Percentiles rank a stretch among this genome's conserved stretches.
Conservation (phyloP, 1,140 invertebrate species). For the Penaeus indicus region DNA sequence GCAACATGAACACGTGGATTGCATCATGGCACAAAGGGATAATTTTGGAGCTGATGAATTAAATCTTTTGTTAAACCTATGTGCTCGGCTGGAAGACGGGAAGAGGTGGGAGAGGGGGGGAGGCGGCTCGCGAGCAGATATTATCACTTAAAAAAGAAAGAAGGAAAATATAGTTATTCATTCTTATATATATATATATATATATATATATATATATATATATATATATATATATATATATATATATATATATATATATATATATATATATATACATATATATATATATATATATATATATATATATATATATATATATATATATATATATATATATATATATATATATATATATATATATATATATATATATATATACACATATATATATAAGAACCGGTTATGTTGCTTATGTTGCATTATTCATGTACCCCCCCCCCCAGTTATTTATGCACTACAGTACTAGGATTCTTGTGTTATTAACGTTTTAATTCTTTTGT, state of each 20-base stretch:
- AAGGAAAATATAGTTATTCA: not conserved
- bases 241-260: constrained; percentile 5
- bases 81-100: too few relatives aligned
- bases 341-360: constrained; percentile 1
- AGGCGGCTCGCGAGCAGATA: too few relatives aligned
- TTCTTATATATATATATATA: constrained; percentile 16
- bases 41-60: too few relatives aligned
- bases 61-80: too few relatives aligned
- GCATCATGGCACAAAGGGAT: too few relatives aligned
- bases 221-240: constrained; percentile 9
- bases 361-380: constrained; percentile 22
- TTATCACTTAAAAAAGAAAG: not conserved
- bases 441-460: too few relatives aligned
- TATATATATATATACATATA: constrained; percentile 11
- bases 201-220: constrained; percentile 1
- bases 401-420: too few relatives aligned
- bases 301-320: not conserved
- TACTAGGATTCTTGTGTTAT: too few relatives aligned
- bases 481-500: too few relatives aligned
- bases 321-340: constrained; percentile 30
- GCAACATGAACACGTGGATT: too few relatives aligned
- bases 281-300: not conserved
- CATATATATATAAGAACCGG: not conserved
- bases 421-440: too few relatives aligned
- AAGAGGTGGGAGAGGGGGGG: too few relatives aligned